Percentiles rank a stretch among this genome's conserved stretches.
Conservation (phyloP, 2,888 invertebrate genomes). For the Brachylomia viminalis region DNA sequence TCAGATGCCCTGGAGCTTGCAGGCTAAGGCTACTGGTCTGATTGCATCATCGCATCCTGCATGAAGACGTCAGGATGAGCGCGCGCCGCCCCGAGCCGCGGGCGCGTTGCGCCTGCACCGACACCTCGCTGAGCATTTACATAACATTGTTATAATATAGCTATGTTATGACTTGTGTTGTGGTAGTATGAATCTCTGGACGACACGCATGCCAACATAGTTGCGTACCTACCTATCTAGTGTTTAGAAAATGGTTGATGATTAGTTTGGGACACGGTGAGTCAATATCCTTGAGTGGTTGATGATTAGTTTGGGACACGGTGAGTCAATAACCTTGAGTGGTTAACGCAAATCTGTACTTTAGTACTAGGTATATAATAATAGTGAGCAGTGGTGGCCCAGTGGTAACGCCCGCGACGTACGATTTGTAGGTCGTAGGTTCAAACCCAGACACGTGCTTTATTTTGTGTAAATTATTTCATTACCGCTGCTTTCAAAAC, state of each 20-base stretch:
- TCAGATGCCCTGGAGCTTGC: constrained; percentile 29
- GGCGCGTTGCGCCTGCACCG: constrained; percentile 6
- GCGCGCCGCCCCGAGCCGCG: constrained; percentile 15
- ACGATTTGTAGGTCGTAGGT: too few species aligned
- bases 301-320: too few species aligned
- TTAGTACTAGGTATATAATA: neutral
- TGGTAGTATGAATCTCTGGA: neutral
- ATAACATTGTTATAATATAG: neutral
- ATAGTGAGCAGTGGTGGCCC: too few species aligned
- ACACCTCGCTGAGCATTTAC: neutral
- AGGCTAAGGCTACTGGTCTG: constrained; percentile 10
- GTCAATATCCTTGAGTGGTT: neutral
- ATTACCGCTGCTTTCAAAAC: neutral
- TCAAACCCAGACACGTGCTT: too few species aligned
- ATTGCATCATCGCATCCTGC: constrained; percentile 21
- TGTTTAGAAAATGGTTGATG: too few species aligned
- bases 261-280: too few species aligned
- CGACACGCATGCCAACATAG: neutral
- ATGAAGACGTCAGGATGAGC: constrained; percentile 4
- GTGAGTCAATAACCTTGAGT: neutral
- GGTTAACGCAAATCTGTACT: neutral
- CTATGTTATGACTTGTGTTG: neutral
- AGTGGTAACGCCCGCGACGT: too few species aligned
- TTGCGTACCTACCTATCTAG: neutral
- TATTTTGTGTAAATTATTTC: too few species aligned